A percentile compares a stretch with the other conserved stretches of the same genome.
Conservation (phyloP, 2,113 vertebrate species). For the Vulpes lagopus region DNA sequence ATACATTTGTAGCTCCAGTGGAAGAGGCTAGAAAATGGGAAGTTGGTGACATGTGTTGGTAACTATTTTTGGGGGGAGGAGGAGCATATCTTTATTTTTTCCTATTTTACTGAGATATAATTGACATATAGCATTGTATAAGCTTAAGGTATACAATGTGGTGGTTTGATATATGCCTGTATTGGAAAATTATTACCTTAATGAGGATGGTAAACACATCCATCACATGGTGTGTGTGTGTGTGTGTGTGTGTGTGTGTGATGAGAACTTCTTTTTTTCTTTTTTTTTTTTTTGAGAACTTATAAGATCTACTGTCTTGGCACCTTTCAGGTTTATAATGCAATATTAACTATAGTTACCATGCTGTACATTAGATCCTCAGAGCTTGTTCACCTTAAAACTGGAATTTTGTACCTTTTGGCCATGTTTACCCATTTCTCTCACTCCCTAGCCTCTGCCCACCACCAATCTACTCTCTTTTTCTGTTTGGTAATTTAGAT, state of each 20-base stretch:
- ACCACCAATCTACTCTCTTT: neutral
- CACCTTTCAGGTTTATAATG: neutral
- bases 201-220: neutral
- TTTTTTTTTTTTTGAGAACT: neutral
- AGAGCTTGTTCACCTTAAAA: neutral
- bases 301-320: neutral
- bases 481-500: neutral
- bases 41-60: neutral
- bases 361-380: neutral
- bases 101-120: neutral
- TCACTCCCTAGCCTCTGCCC: too few species aligned
- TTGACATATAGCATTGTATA: neutral
- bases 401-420: neutral
- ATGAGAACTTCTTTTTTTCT: neutral
- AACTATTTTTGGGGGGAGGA: neutral
- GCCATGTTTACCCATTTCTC: neutral
- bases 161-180: neutral
- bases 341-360: too few species aligned
- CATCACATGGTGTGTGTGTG: neutral
- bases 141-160: neutral
- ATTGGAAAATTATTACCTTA: neutral
- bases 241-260: neutral
- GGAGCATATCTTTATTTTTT: neutral
- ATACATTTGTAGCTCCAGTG: neutral
- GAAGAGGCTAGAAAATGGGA: neutral